Conservation (phyloP, 2,888 invertebrate species). For the Myopa testacea region DNA sequence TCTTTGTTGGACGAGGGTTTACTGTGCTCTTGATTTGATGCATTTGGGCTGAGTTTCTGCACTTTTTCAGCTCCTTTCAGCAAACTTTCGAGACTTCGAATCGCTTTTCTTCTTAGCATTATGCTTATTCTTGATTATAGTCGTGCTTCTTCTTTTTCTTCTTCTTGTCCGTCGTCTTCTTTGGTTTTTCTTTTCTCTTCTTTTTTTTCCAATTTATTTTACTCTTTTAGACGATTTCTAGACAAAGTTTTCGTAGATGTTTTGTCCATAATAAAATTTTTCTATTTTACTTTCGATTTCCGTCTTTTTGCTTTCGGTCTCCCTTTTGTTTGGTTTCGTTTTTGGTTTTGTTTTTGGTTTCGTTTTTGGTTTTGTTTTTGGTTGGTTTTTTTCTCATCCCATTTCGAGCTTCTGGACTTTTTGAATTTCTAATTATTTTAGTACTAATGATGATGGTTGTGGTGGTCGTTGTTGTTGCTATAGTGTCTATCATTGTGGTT, state of each 20-base stretch:
- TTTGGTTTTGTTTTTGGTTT: not conserved
- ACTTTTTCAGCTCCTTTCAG: too few relatives aligned
- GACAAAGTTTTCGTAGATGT: too few relatives aligned
- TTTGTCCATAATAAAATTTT: too few relatives aligned
- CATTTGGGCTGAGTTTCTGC: not conserved
- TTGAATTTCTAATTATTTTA: not conserved
- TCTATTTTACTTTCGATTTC: not conserved
- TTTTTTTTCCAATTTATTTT: too few relatives aligned
- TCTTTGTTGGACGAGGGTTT: too few relatives aligned
- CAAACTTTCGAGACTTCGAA: too few relatives aligned
- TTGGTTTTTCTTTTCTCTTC: too few relatives aligned
- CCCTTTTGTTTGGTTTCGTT: conserved; percentile 1
- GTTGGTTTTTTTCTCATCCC: not conserved
- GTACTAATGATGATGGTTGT: not conserved
- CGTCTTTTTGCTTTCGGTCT: conserved; percentile 20
- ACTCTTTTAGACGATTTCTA: too few relatives aligned
- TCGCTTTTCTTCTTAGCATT: too few relatives aligned
- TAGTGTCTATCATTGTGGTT: not conserved
- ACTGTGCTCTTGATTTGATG: too few relatives aligned
- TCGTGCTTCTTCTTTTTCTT: not conserved
- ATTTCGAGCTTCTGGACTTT: not conserved
- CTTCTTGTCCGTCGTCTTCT: not conserved
- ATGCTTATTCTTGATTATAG: too few relatives aligned
- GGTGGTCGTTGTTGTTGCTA: not conserved
- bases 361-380: conserved; percentile 3